Evolutionary conservation across 2,797 vertebrate genomes (phyloP).

Genomic region (Myotis planiceps): DNA sequence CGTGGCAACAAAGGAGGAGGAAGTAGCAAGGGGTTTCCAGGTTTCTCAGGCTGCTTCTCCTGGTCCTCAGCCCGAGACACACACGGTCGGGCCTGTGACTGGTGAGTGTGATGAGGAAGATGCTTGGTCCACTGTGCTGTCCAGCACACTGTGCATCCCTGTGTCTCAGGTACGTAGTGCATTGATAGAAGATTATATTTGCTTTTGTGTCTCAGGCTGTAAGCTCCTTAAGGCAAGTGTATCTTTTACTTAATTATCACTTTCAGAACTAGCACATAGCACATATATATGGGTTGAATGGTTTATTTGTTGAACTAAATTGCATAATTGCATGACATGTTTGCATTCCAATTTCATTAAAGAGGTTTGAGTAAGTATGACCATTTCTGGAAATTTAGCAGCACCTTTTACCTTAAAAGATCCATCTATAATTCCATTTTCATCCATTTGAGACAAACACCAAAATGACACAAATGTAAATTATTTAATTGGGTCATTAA

Average conservation of each 20-base stretch:
- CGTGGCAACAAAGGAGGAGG: conserved; percentile 57
- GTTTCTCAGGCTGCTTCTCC: background rate
- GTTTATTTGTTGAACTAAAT: background rate
- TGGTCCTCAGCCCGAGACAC: background rate
- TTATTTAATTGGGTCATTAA: conserved; percentile 12
- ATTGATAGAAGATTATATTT: background rate
- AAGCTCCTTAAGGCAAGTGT: background rate
- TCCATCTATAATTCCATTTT: background rate
- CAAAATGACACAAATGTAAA: background rate
- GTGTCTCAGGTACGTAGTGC: background rate
- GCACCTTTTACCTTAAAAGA: background rate
- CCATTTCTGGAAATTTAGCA: background rate
- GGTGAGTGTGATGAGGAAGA: background rate
- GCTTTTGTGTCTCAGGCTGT: background rate
- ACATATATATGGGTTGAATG: background rate
- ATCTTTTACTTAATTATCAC: background rate
- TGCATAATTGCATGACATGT: background rate
- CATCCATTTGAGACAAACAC: background rate
- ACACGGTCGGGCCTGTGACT: background rate
- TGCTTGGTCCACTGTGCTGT: background rate
- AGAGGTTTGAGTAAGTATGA: background rate
- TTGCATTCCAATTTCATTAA: background rate
- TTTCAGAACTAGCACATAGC: background rate
- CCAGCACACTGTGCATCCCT: background rate
- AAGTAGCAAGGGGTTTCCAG: conserved; percentile 19